A percentile compares a stretch with the other conserved stretches of the same genome.
phyloP scores from a whole-genome alignment of 1,140 invertebrate species.

The Drosophila tropicalis region DNA sequence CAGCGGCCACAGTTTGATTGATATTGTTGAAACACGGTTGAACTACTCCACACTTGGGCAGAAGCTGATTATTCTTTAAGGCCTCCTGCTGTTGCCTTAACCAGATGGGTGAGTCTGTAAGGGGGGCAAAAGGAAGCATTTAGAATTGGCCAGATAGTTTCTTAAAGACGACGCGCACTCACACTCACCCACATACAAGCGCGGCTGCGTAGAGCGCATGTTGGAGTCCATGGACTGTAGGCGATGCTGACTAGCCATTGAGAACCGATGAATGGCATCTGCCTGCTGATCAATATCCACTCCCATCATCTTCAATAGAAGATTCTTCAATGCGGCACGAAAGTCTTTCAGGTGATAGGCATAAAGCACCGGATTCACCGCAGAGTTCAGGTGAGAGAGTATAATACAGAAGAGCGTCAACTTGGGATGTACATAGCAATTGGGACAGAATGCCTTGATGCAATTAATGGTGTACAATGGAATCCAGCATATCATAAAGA shows the following conservation, averaged over 20 bases:
- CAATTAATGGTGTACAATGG: slow-evolving; percentile 96
- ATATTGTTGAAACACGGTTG: slow-evolving; percentile 78
- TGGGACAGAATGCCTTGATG: slow-evolving; percentile 90
- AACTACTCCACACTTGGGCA: slow-evolving; percentile 73
- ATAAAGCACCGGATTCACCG: slow-evolving; percentile 93
- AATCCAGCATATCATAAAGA: slow-evolving; percentile 97
- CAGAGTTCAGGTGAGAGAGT: slow-evolving; percentile 94
- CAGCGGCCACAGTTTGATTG: slow-evolving; percentile 80
- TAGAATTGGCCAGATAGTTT: slow-evolving; percentile 12
- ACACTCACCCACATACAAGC: slow-evolving; percentile 82
- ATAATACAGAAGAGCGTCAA: slow-evolving; percentile 93
- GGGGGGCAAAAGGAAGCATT: neutral
- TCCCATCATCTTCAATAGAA: slow-evolving; percentile 86
- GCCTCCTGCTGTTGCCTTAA: slow-evolving; percentile 78
- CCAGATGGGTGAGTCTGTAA: slow-evolving; percentile 79
- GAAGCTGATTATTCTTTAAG: slow-evolving; percentile 64
- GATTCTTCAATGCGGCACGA: slow-evolving; percentile 88
- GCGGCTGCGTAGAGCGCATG: slow-evolving; percentile 76
- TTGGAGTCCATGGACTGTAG: slow-evolving; percentile 78
- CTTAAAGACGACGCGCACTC: slow-evolving; percentile 63
- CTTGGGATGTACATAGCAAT: slow-evolving; percentile 87
- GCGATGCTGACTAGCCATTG: slow-evolving; percentile 80
- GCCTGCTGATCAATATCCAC: slow-evolving; percentile 77
- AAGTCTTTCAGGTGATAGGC: slow-evolving; percentile 96
- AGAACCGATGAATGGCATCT: slow-evolving; percentile 82